Conservation (phyloP, 2,113 vertebrate genomes). For the Scolopax mira region DNA sequence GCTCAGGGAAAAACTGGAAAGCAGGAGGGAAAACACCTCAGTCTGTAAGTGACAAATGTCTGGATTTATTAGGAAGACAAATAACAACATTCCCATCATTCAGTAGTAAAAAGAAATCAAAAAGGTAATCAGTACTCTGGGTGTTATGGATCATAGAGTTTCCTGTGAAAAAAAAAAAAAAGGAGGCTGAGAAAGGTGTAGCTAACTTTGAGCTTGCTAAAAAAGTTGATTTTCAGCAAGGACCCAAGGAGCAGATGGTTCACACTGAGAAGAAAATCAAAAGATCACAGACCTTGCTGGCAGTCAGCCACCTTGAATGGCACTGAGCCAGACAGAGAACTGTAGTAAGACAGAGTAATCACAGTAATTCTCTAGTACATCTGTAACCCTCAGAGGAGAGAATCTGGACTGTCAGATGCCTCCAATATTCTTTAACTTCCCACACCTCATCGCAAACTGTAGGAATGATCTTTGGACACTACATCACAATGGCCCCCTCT, state of each 20-base stretch:
- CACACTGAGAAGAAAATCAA: constrained; percentile 15
- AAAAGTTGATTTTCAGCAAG: background rate
- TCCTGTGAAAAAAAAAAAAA: background rate
- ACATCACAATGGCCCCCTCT: background rate
- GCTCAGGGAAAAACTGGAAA: background rate
- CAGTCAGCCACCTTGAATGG: background rate
- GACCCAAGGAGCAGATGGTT: background rate
- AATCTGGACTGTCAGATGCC: background rate
- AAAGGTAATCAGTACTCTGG: background rate
- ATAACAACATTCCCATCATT: background rate
- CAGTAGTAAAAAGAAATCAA: background rate
- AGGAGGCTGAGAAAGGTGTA: background rate
- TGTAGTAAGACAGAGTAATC: background rate
- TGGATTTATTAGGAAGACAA: background rate
- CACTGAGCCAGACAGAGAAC: background rate
- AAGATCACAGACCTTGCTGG: constrained; percentile 23
- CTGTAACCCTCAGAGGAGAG: background rate
- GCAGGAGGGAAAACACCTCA: background rate
- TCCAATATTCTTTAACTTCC: background rate
- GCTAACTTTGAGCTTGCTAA: background rate
- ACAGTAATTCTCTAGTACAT: background rate
- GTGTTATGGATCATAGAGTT: background rate
- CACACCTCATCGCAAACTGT: background rate
- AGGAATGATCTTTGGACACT: background rate
- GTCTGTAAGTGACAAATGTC: background rate